phyloP scores from a whole-genome alignment of 2,888 invertebrate genomes.

The Nasonovia ribisnigri region DNA sequence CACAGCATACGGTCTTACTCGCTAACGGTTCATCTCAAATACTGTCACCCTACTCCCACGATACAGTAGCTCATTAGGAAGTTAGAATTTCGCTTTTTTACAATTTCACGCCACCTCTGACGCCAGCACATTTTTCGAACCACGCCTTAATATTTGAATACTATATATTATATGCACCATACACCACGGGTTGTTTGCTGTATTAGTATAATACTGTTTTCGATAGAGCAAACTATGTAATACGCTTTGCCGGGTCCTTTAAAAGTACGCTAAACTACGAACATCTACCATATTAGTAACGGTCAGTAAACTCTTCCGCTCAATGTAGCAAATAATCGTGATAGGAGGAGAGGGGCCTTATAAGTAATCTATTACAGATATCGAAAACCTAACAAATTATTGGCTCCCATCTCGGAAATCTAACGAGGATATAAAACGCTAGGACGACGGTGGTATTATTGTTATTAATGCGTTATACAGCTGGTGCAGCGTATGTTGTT shows the following conservation, averaged over 20 bases:
- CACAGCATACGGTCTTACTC: background rate
- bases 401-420: background rate
- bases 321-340: background rate
- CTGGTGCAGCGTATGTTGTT: background rate
- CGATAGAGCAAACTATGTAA: background rate
- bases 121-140: background rate
- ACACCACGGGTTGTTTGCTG: background rate
- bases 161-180: background rate
- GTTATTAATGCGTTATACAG: constrained; percentile 5
- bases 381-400: background rate
- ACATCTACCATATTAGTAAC: background rate
- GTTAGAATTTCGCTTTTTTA: background rate
- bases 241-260: constrained; percentile 48
- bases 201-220: background rate
- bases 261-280: background rate
- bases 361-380: background rate
- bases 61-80: no score
- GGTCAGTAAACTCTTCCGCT: background rate
- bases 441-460: background rate
- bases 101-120: background rate
- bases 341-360: background rate
- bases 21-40: constrained; percentile 3
- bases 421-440: background rate
- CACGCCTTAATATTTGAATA: background rate
- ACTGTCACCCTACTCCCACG: background rate